phyloP scores from a whole-genome alignment of 2,888 invertebrate genomes.

The Phortica okadai region DNA sequence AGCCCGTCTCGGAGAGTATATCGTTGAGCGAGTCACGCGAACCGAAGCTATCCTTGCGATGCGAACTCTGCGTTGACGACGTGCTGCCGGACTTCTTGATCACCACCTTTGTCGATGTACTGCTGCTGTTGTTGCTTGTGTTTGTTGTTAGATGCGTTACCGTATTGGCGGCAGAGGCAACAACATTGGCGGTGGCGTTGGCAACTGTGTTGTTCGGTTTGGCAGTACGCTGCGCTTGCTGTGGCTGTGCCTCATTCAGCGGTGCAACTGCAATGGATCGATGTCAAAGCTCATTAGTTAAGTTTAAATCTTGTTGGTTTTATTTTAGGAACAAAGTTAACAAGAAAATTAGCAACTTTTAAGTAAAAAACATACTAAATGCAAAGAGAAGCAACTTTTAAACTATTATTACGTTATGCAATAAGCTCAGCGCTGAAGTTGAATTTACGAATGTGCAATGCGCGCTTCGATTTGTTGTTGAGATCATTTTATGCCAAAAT shows the following conservation, averaged over 20 bases:
- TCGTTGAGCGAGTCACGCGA: slow-evolving; percentile 76
- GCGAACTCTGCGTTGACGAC: slow-evolving; percentile 66
- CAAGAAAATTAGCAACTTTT: no score
- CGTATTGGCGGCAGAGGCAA: slow-evolving; percentile 40
- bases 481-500: no score
- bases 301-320: neutral
- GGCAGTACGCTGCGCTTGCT: slow-evolving; percentile 59
- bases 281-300: slow-evolving; percentile 37
- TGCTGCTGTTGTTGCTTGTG: slow-evolving; percentile 48
- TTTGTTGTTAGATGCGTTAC: slow-evolving; percentile 16
- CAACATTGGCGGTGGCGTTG: slow-evolving; percentile 54
- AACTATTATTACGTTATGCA: no score
- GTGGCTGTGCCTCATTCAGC: slow-evolving; percentile 63
- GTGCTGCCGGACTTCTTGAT: slow-evolving; percentile 68
- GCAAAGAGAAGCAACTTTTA: no score
- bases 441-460: no score
- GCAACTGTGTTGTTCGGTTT: slow-evolving; percentile 60
- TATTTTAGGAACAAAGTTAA: no score
- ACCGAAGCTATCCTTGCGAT: slow-evolving; percentile 75
- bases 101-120: slow-evolving; percentile 54
- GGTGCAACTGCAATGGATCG: slow-evolving; percentile 66
- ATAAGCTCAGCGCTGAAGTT: no score
- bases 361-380: no score
- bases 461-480: no score
- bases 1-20: slow-evolving; percentile 74